Evolutionary conservation across 2,113 vertebrate genomes (phyloP).

Genomic region (Columba livia): DNA sequence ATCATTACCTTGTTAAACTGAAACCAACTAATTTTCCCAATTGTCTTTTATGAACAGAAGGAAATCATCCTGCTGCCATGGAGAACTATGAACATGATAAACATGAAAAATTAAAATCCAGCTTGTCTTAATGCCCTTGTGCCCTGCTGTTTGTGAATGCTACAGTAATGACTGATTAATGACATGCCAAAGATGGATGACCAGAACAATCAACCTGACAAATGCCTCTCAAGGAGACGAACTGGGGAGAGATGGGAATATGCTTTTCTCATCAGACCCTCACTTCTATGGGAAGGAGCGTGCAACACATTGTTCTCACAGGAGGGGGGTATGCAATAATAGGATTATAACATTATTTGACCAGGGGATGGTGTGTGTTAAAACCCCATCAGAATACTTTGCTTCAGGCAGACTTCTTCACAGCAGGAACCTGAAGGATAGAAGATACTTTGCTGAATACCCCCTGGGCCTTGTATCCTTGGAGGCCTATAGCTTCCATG

Average conservation of each 20-base stretch:
- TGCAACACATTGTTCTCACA: no score
- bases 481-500: background rate
- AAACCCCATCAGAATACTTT: background rate
- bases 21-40: conserved; percentile 66
- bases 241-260: background rate
- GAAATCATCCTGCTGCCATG: conserved; percentile 12
- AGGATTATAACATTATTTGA: background rate
- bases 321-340: background rate
- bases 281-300: background rate
- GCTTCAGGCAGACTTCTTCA: background rate
- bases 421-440: background rate
- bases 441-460: background rate
- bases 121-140: conserved; percentile 7
- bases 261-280: background rate
- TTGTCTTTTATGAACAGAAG: conserved; percentile 60
- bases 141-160: background rate
- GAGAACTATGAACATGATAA: conserved; percentile 33
- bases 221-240: background rate
- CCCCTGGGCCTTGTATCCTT: background rate
- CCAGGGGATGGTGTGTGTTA: background rate
- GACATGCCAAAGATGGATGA: background rate
- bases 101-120: conserved; percentile 39
- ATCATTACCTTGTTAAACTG: conserved; percentile 65
- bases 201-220: background rate
- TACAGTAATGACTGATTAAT: background rate